Percentiles rank a stretch among this genome's conserved stretches.
Conservation (phyloP, 2,888 invertebrate genomes). For the Caenorhabditis panamensis region DNA sequence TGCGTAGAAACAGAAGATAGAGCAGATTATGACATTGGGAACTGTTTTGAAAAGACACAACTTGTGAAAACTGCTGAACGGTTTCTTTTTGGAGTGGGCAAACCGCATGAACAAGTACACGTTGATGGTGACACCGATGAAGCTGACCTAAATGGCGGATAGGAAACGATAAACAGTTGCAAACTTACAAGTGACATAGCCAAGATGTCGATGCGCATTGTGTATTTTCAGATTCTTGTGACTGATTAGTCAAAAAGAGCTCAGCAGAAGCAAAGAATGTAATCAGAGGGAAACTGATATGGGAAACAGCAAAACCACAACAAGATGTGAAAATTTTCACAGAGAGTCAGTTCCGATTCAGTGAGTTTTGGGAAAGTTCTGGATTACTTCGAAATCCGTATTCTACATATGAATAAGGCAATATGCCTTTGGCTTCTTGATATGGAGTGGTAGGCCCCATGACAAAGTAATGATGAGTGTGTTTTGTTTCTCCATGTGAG, state of each 20-base stretch:
- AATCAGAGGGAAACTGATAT: constrained; percentile 13
- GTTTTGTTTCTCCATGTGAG: too few relatives aligned
- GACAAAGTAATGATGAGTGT: too few relatives aligned
- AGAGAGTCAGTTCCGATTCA: too few relatives aligned
- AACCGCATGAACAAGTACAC: constrained; percentile 2
- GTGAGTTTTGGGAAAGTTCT: too few relatives aligned
- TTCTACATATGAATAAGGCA: too few relatives aligned
- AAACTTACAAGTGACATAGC: background rate
- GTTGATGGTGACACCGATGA: constrained; percentile 14
- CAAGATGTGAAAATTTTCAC: background rate
- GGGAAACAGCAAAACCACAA: background rate
- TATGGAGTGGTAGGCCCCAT: too few relatives aligned
- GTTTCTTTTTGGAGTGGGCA: background rate
- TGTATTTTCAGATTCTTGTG: background rate
- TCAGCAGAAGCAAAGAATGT: background rate
- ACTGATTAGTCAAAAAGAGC: background rate
- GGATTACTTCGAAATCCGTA: too few relatives aligned
- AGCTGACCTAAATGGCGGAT: constrained; percentile 7
- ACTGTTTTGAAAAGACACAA: constrained; percentile 33
- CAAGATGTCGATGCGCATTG: background rate
- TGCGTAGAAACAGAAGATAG: background rate
- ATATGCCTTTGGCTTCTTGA: too few relatives aligned
- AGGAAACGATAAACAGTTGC: background rate
- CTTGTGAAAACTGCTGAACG: constrained; percentile 30
- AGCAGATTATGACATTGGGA: constrained; percentile 19